Evolutionary conservation across 2,113 vertebrate genomes (phyloP).

Genomic region (Struthidea cinerea): DNA sequence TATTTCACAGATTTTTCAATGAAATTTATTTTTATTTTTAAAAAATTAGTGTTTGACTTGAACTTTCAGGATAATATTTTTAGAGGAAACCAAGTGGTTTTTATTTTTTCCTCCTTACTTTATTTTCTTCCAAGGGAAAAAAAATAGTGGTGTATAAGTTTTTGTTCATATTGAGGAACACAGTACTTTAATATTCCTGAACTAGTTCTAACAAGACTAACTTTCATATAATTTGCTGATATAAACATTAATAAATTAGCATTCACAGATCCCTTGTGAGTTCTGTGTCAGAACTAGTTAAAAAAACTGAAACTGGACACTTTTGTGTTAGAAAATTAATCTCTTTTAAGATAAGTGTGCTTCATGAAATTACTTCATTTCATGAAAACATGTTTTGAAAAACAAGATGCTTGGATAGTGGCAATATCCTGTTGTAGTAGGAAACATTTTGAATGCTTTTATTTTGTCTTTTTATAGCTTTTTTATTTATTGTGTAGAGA

Average conservation of each 20-base stretch:
- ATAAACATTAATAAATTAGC: neutral
- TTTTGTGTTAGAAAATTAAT: neutral
- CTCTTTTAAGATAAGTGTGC: neutral
- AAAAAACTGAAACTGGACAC: neutral
- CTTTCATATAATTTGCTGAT: neutral
- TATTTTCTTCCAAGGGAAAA: neutral
- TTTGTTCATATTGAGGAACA: neutral
- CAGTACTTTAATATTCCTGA: neutral
- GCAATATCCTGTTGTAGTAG: neutral
- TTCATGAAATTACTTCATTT: neutral
- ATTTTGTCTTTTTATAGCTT: neutral
- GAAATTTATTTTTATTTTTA: neutral
- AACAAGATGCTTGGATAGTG: neutral
- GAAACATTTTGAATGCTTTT: neutral
- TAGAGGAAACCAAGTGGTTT: neutral
- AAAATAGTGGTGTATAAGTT: neutral
- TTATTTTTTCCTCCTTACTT: neutral
- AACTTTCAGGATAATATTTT: neutral
- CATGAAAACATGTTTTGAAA: neutral
- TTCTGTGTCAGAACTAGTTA: neutral
- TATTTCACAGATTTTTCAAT: neutral
- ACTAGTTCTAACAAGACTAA: neutral
- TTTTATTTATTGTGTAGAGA: neutral
- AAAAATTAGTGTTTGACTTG: neutral
- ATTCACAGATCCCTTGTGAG: neutral